Conservation (phyloP, 2,113 vertebrate species). For the Rynchops niger region DNA sequence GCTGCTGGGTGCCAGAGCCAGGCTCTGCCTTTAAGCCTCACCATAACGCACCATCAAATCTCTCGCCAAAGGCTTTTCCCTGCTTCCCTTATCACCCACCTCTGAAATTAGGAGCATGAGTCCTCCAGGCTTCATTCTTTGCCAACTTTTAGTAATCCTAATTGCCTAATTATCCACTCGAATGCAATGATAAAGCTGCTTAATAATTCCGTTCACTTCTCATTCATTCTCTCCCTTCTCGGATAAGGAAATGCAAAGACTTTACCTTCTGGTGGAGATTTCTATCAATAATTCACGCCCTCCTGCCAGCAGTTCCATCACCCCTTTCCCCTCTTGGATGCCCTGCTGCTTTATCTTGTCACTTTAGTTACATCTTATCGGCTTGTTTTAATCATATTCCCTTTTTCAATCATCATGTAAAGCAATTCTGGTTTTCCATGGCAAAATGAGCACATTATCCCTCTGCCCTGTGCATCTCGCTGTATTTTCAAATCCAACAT, state of each 20-base stretch:
- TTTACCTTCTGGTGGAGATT: background rate
- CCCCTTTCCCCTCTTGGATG: background rate
- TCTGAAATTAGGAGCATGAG: background rate
- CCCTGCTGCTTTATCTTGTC: constrained; percentile 29
- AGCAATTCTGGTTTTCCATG: background rate
- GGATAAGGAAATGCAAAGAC: constrained; percentile 29
- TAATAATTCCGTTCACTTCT: constrained; percentile 8
- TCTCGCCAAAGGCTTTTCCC: background rate
- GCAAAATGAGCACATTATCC: background rate
- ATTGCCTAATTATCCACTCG: constrained; percentile 59
- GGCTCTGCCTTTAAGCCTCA: background rate
- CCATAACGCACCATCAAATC: background rate
- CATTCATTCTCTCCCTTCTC: background rate
- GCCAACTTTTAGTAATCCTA: constrained; percentile 43
- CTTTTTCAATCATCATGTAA: background rate
- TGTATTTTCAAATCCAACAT: background rate
- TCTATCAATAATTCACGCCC: constrained; percentile 34
- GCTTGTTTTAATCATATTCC: constrained; percentile 1
- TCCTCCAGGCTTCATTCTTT: constrained; percentile 5
- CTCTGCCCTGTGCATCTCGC: background rate
- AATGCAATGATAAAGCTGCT: constrained; percentile 24
- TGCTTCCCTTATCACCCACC: background rate
- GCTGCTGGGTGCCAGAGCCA: background rate
- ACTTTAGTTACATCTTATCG: constrained; percentile 29
- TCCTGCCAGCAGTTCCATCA: background rate